A percentile compares a stretch with the other conserved stretches of the same genome.
phyloP scores from a whole-genome alignment of 2,113 vertebrate genomes.

The Xiphophorus hellerii region DNA sequence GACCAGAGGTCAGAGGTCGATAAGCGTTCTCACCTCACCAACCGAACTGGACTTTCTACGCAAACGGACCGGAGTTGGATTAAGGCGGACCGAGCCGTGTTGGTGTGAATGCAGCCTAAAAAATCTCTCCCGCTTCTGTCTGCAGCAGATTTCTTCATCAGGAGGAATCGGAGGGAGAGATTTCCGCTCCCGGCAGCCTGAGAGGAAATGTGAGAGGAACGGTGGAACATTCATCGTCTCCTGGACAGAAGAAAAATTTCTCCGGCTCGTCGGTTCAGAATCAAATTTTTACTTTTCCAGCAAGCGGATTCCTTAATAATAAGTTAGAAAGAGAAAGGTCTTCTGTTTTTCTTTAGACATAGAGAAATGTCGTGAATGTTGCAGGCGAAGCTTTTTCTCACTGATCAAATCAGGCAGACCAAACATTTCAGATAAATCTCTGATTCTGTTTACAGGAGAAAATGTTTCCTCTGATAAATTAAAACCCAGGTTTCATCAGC shows the following conservation, averaged over 20 bases:
- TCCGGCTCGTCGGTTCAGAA: background rate
- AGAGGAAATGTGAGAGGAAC: background rate
- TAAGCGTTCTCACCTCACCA: too few species aligned
- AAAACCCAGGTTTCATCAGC: too few species aligned
- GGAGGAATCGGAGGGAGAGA: too few species aligned
- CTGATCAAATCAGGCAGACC: background rate
- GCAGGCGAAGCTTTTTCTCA: too few species aligned
- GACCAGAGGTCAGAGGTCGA: too few species aligned
- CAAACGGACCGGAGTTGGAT: too few species aligned
- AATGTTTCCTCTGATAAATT: too few species aligned
- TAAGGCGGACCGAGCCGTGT: background rate
- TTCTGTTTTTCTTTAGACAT: background rate
- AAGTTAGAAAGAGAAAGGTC: background rate
- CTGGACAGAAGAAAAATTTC: background rate
- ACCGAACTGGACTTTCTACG: too few species aligned
- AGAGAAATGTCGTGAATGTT: background rate
- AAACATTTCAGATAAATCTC: background rate
- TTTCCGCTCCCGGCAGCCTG: background rate
- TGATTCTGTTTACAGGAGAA: too few species aligned
- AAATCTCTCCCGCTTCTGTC: background rate
- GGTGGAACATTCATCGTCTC: conserved; percentile 34
- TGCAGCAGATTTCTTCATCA: background rate
- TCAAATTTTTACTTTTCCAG: conserved; percentile 3
- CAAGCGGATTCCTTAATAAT: background rate
- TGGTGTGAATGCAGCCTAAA: background rate